These are phyloP conservation scores for Drosophila demipolita DNA, from an alignment of 2,888 invertebrate genomes.

Conservation along the genomic window DNA sequence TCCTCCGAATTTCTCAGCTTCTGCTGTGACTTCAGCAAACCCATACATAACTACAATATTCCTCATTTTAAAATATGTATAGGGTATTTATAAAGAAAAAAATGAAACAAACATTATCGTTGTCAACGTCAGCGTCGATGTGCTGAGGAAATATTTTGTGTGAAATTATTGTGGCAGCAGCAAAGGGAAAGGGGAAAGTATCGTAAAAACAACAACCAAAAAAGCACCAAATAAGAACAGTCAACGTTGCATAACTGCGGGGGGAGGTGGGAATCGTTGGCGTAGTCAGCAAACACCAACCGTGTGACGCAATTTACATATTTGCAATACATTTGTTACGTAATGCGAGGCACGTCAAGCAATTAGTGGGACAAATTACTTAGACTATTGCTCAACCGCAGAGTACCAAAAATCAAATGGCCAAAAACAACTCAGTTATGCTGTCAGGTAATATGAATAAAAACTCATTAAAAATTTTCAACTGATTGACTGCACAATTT, in stretches of 20 bases:
- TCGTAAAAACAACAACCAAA: not conserved
- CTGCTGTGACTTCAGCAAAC: not conserved
- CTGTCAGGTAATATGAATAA: slow-evolving; percentile 67
- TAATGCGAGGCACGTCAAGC: slow-evolving; percentile 28
- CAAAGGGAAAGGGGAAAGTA: not conserved
- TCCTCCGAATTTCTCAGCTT: not conserved
- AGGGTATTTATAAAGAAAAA: slow-evolving; percentile 23
- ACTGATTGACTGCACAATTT: slow-evolving; percentile 76
- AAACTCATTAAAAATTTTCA: slow-evolving; percentile 80
- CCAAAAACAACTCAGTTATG: not conserved
- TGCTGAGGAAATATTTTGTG: slow-evolving; percentile 69
- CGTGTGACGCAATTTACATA: not conserved
- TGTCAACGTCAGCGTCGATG: slow-evolving; percentile 66
- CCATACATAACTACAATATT: not conserved
- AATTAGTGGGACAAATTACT: slow-evolving; percentile 74
- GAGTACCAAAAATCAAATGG: slow-evolving; percentile 16
- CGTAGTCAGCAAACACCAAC: not conserved
- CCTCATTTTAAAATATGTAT: not conserved
- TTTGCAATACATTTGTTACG: slow-evolving; percentile 25
- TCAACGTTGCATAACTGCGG: not conserved
- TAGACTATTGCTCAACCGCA: slow-evolving; percentile 40
- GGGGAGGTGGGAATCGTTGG: not conserved
- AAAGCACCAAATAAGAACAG: slow-evolving; percentile 9
- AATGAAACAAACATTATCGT: slow-evolving; percentile 48
- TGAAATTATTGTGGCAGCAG: slow-evolving; percentile 58